These are phyloP conservation scores for Chiloscyllium plagiosum DNA, from an alignment of 2,113 vertebrate species.

Conservation along the genomic window DNA sequence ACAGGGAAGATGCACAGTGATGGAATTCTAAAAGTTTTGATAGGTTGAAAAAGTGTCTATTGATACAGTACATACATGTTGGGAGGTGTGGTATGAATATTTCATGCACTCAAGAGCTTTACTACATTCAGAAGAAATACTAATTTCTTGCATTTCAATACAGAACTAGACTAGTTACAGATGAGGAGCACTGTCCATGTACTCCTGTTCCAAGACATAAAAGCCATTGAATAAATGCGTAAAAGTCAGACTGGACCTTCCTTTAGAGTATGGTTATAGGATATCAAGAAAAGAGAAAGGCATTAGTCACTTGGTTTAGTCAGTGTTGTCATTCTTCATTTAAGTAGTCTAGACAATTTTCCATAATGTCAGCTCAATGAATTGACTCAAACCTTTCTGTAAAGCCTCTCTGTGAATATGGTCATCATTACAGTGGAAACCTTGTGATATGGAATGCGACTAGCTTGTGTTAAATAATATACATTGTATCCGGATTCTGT, in stretches of 20 bases:
- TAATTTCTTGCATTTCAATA: neutral
- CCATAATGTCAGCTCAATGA: neutral
- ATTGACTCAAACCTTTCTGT: neutral
- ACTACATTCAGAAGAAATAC: neutral
- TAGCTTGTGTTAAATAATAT: neutral
- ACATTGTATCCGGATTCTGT: neutral
- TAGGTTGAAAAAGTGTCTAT: neutral
- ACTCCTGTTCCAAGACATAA: neutral
- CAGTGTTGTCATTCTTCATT: too few species aligned
- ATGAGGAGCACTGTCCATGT: neutral
- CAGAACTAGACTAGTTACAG: neutral
- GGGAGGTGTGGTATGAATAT: too few species aligned
- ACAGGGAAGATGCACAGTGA: too few species aligned
- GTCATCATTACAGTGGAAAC: neutral
- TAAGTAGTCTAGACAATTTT: neutral
- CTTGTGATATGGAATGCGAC: neutral
- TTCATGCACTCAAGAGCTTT: neutral
- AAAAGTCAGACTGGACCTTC: neutral
- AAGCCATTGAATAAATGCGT: neutral
- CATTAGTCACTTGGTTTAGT: neutral
- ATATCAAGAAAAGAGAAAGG: neutral
- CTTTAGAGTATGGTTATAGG: neutral
- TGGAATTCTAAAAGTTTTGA: neutral
- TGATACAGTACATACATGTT: neutral
- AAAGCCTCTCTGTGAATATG: neutral